Conservation (phyloP, 2,888 invertebrate species). For the Drosophila maculinotata region DNA sequence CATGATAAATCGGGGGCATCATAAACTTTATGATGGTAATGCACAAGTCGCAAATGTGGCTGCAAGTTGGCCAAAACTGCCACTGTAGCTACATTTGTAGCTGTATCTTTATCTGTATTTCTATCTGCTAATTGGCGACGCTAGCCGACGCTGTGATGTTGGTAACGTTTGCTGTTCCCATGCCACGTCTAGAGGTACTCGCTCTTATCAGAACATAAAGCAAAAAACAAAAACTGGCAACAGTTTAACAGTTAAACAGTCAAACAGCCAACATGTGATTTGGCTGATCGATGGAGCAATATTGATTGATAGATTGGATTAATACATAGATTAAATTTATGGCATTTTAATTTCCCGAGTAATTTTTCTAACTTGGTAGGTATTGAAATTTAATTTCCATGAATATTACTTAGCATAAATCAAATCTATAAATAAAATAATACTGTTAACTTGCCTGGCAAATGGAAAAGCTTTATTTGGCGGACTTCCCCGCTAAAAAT, state of each 20-base stretch:
- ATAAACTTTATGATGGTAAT: neutral
- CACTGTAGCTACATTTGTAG: too few relatives aligned
- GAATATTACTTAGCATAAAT: too few relatives aligned
- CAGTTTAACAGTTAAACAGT: too few relatives aligned
- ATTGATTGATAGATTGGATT: constrained; percentile 12
- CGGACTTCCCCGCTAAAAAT: constrained; percentile 20
- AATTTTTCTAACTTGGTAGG: neutral
- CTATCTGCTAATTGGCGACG: neutral
- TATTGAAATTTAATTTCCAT: too few relatives aligned
- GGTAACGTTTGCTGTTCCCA: neutral
- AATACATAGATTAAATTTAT: constrained; percentile 1
- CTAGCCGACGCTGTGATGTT: neutral
- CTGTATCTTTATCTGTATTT: too few relatives aligned
- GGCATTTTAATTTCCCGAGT: constrained; percentile 1
- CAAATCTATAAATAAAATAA: too few relatives aligned
- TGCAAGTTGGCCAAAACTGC: neutral
- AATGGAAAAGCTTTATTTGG: neutral
- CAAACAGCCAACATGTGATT: neutral
- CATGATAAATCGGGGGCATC: neutral
- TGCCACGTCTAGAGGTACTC: too few relatives aligned
- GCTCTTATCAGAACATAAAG: neutral
- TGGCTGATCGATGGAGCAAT: constrained; percentile 2
- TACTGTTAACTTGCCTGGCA: too few relatives aligned
- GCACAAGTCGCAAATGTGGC: neutral
- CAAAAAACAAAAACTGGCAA: neutral